Evolutionary conservation across 2,888 invertebrate genomes (phyloP).

Genomic region (Nemapogon koenigi): DNA sequence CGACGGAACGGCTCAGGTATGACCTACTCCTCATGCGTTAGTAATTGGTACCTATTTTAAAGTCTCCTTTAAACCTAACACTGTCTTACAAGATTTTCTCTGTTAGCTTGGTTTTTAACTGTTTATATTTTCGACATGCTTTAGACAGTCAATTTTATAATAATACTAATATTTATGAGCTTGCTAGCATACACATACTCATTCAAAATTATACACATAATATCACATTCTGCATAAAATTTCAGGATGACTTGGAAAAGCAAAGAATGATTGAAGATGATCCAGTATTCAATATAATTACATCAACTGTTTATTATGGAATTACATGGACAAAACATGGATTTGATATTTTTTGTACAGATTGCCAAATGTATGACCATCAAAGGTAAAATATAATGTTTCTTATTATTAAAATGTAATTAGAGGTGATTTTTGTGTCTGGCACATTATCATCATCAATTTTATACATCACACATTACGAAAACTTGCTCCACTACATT

Average conservation of each 20-base stretch:
- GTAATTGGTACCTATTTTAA: background rate
- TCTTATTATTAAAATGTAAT: background rate
- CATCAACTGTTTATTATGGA: constrained; percentile 72
- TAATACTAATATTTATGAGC: too few species aligned
- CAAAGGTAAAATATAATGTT: constrained; percentile 39
- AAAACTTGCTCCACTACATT: background rate
- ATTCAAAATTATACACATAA: too few species aligned
- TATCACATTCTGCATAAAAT: too few species aligned
- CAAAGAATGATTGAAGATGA: constrained; percentile 64
- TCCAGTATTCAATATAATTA: constrained; percentile 76
- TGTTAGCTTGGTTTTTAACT: too few species aligned
- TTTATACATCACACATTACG: constrained; percentile 4
- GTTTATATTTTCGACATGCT: too few species aligned
- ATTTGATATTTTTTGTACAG: constrained; percentile 69
- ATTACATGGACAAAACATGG: constrained; percentile 72
- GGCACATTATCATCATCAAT: too few species aligned
- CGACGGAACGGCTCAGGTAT: constrained; percentile 65
- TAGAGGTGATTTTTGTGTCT: too few species aligned
- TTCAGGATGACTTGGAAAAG: constrained; percentile 51
- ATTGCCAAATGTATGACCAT: constrained; percentile 64
- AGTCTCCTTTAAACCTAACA: too few species aligned
- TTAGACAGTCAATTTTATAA: too few species aligned
- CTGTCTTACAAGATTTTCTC: too few species aligned
- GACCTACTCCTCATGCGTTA: background rate
- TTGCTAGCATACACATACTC: too few species aligned